Base-by-base conservation (phyloP, 2,888 invertebrate genomes). In the Pristionchus fissidentatus region DNA sequence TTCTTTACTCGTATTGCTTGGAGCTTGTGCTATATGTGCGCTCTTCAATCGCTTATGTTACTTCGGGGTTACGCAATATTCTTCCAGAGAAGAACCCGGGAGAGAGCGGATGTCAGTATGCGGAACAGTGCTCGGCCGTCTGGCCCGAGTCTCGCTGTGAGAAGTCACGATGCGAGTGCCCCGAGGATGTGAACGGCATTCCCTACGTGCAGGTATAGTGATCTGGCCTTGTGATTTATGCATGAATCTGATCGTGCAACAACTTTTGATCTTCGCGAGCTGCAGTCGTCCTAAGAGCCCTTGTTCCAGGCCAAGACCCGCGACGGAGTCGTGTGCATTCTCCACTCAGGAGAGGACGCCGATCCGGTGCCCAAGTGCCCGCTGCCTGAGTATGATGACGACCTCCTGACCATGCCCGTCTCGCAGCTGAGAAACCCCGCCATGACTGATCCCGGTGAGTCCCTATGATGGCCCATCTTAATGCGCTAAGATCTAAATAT, bases 111-210 rank as follows among this genome's bases (percentile, higher is more conserved):
- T 91, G 91, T 83, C 91, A 91, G 83, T 92, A 91, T 81, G 89
- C 88, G 8, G 91, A 91, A 78, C 91, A 91, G 84, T 91, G 91
- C 84, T 86, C 87, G 19, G 90, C 91, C 13, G 91, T 91, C 38
- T 91, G 91, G 91, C 91, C 91, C 22, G 91, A 92, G 82, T 86
- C 86, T 82, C 86, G 86, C 80, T 91, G 91, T 83, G 91, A 91
- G 84, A 90, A 91, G 80, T 91, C 89, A 35, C 86, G 91, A 46
- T 91, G 91, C 83, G 91, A 91, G 80, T 91, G 91, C 78, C 91
- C 91, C 3, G 91, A 91, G 86, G 91, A 91, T 84, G 91, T 91
- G 77, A 91, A 91, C 85, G 91, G 91, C 70, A 92, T 91, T 75
- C 91, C 90, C 19, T 91, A 92, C 78, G 91, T 91, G 4, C 91